Evolutionary conservation across 1,140 invertebrate species (phyloP), one percentile per base, ranked within the genome.

Genomic region (Thaumetopoea pityocampa): DNA sequence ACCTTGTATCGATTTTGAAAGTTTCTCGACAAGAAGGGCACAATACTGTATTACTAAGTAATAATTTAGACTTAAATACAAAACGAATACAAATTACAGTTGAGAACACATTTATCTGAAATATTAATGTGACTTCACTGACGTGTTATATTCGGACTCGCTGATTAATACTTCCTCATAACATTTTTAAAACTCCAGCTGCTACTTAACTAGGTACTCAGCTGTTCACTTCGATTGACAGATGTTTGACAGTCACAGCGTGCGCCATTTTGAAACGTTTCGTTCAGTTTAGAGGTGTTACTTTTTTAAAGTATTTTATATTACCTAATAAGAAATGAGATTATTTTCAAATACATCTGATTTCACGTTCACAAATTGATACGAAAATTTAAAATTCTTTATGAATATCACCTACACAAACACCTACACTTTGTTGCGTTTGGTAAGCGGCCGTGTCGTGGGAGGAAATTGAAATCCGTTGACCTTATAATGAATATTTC

Each of bases 321-420:
- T n/a, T n/a, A n/a, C n/a, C n/a, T n/a, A n/a, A n/a, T n/a, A n/a
- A n/a, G n/a, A n/a, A n/a, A n/a, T n/a, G n/a, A n/a, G n/a, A n/a
- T n/a, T n/a, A n/a, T n/a, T n/a, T n/a, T n/a, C n/a, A n/a, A n/a
- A n/a, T n/a, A n/a, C n/a, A n/a, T n/a, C n/a, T n/a, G n/a, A n/a
- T n/a, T n/a, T n/a, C n/a, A n/a, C n/a, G n/a, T n/a, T n/a, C n/a
- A n/a, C n/a, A n/a, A n/a, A n/a, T n/a, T n/a, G n/a, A n/a, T n/a
- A n/a, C n/a, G n/a, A n/a, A n/a, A n/a, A n/a, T n/a, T n/a, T n/a
- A n/a, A n/a, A n/a, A n/a, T n/a, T n/a, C n/a, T n/a, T n/a, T n/a
- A n/a, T n/a, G n/a, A n/a, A n/a, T n/a, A n/a, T n/a, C 23, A 15
- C 49, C 54, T 44, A 49, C 54, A 49, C 43, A 16, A 20, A 49